phyloP scores from a whole-genome alignment of 2,797 vertebrate species.

The Hemitrygon akajei region DNA sequence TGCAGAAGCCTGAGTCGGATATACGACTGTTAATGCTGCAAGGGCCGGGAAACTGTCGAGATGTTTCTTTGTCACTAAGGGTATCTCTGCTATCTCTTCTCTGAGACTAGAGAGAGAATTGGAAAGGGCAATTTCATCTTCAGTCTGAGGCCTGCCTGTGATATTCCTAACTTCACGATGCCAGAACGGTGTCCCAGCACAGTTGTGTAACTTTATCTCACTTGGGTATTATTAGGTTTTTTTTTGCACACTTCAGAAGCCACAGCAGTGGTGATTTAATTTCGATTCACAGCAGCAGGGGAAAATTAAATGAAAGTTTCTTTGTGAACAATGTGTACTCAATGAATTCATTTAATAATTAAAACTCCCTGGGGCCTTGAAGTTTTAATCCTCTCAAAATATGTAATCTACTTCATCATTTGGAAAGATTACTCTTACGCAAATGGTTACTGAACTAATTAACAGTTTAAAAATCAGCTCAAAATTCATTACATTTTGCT shows the following conservation, averaged over 20 bases:
- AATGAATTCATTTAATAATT: constrained; percentile 30
- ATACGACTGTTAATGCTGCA: background rate
- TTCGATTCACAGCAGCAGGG: constrained; percentile 15
- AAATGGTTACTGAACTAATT: constrained; percentile 15
- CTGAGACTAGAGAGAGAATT: background rate
- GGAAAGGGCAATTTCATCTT: too few relatives aligned
- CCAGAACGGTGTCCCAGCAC: background rate
- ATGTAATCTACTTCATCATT: constrained; percentile 22
- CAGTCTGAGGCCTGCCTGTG: too few relatives aligned
- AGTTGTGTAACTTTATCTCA: background rate
- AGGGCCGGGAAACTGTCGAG: background rate
- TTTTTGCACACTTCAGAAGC: background rate
- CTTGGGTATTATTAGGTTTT: background rate
- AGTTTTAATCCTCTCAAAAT: constrained; percentile 5
- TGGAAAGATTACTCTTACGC: background rate
- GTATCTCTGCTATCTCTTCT: background rate
- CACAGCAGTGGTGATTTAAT: constrained; percentile 1
- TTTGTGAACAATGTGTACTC: constrained; percentile 5
- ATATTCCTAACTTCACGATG: background rate
- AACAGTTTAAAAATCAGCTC: background rate
- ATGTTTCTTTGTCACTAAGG: background rate
- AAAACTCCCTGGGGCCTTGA: background rate
- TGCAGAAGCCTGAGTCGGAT: background rate
- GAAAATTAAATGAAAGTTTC: constrained; percentile 27
- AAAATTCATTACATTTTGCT: background rate